Evolutionary conservation across 2,888 invertebrate genomes (phyloP), one percentile per base, ranked within the genome.

Genomic region (Orthonychiurus folsomi): DNA sequence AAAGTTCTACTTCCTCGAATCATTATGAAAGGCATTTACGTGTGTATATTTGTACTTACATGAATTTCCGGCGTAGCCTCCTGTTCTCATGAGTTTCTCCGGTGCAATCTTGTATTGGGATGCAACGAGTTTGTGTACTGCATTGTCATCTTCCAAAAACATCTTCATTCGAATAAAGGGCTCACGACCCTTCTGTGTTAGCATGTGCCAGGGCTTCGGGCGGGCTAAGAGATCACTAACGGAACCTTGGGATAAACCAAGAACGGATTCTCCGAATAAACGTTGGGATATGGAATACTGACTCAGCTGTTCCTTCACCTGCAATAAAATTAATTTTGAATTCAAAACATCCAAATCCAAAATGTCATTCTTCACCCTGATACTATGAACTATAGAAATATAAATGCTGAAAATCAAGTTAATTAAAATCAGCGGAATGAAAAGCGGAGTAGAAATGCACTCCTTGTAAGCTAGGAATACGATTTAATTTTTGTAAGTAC

Each of bases 161-260:
- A 95, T 92, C 78, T 94, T 93, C 95, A 96, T 96, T 65, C 95
- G 83, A 68, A 96, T 95, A 79, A 95, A 96, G 0, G 95, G 96
- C 76, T 96, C 95, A 26, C 95, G 83, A 1, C 94, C 94, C 78
- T 95, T 95, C 72, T 78, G 79, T 18, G 99, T 99, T 58, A 99
- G 82, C 94, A 96, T 95, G 76, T 94, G 93, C 99, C 97, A 99
- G 0, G 96, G 94, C 77, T 99, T 99, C 47, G 99, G 99, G 59
- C 99, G 80, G 25, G 97, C 97, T 68, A 99, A 81, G 52, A 99
- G 82, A 78, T 99, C 99, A 56, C 95, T 96, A 1, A 99, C 99
- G 2, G 94, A 94, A 48, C 99, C 99, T 78, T 95, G 95, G 1
- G 93, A 93, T 60, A 95, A 79, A 1, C 95, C 95, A 64, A 99